A percentile compares a stretch with the other conserved stretches of the same genome.
Evolutionary conservation across 2,888 invertebrate genomes (phyloP).

Genomic region (Hymenopus coronatus): DNA sequence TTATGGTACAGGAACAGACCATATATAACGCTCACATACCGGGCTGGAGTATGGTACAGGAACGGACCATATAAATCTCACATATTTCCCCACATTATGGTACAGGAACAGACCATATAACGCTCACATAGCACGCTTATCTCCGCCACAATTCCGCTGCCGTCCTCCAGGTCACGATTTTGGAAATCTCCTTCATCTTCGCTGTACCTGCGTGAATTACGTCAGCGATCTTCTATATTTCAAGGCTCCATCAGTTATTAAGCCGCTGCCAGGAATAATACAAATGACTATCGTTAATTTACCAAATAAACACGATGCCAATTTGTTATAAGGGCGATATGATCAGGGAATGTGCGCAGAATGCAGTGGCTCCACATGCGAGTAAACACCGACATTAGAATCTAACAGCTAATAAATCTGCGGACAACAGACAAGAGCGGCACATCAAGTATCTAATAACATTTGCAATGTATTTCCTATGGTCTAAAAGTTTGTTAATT

Average conservation of each 20-base stretch:
- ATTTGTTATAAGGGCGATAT: neutral
- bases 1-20: no score
- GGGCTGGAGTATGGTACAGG: no score
- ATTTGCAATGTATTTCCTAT: no score
- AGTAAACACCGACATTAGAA: slow-evolving; percentile 12
- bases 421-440: no score
- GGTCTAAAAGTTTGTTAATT: no score
- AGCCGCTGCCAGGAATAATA: neutral
- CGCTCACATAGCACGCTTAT: no score
- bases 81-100: no score
- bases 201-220: neutral
- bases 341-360: neutral
- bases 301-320: neutral
- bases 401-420: neutral
- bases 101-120: no score
- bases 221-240: neutral
- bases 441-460: no score
- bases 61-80: no score
- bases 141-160: no score
- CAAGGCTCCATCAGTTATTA: slow-evolving; percentile 1
- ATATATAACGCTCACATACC: no score
- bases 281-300: slow-evolving; percentile 15
- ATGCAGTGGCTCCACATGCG: neutral
- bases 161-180: slow-evolving; percentile 1
- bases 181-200: neutral